A percentile compares a stretch with the other conserved stretches of the same genome.
Evolutionary conservation across 2,113 vertebrate genomes (phyloP).

Genomic region (Pithys albifrons): DNA sequence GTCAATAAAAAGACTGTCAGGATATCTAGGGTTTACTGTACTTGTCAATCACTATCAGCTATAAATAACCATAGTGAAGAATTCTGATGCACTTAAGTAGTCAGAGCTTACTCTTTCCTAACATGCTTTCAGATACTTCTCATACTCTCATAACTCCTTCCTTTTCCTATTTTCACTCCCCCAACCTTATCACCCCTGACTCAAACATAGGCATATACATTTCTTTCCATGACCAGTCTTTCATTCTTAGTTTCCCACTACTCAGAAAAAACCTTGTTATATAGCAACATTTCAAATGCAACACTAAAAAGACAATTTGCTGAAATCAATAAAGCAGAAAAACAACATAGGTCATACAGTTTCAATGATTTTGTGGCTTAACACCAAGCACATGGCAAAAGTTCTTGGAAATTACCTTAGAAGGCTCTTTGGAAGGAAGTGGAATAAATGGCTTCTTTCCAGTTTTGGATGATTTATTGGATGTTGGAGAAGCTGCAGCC

Average conservation of each 20-base stretch:
- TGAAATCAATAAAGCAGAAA: not conserved
- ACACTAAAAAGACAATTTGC: not conserved
- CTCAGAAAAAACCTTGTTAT: not conserved
- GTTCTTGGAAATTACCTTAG: constrained; percentile 67
- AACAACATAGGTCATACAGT: not conserved
- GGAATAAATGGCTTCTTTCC: constrained; percentile 73
- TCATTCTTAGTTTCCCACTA: not conserved
- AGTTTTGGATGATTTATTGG: constrained; percentile 62
- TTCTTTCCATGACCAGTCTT: not conserved
- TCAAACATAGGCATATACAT: not conserved
- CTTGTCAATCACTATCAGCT: not conserved
- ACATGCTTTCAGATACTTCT: not conserved
- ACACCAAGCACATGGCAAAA: not conserved
- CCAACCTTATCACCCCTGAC: not conserved
- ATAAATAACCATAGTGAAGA: not conserved
- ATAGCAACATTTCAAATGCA: not conserved
- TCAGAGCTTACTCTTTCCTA: not conserved
- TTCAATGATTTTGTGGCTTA: not conserved
- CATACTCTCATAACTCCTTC: not conserved
- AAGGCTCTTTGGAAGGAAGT: constrained; percentile 45
- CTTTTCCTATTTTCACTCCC: not conserved
- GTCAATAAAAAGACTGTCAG: not conserved
- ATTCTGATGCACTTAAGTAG: not conserved
- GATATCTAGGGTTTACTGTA: not conserved
- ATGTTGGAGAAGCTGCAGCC: constrained; percentile 39